Evolutionary conservation across 2,113 vertebrate genomes (phyloP).

Genomic region (Lucifuga dentata): DNA sequence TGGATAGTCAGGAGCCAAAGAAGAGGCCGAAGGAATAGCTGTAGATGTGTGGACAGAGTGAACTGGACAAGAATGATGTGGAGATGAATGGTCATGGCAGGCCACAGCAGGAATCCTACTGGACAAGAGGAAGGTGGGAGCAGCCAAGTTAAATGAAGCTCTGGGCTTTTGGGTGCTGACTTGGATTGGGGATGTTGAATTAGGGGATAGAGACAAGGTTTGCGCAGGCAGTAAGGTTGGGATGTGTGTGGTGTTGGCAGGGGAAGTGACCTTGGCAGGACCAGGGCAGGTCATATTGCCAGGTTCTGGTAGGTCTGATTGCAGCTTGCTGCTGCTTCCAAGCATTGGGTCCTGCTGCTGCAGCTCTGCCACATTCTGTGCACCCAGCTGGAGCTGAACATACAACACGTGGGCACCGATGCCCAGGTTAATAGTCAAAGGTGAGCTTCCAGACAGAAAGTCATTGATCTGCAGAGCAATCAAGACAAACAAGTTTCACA

Average conservation of each 20-base stretch:
- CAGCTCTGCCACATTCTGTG: slow-evolving; percentile 86
- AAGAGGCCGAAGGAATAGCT: not conserved
- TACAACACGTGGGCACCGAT: slow-evolving; percentile 96
- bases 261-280: slow-evolving; percentile 3
- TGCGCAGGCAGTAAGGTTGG: slow-evolving; percentile 23
- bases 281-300: slow-evolving; percentile 4
- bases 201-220: not conserved
- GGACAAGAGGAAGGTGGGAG: not conserved
- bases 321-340: not conserved
- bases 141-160: slow-evolving; percentile 12
- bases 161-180: slow-evolving; percentile 22
- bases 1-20: slow-evolving; percentile 14
- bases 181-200: slow-evolving; percentile 4
- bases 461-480: slow-evolving; percentile 58
- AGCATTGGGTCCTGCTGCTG: slow-evolving; percentile 67
- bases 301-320: not conserved
- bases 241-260: slow-evolving; percentile 14
- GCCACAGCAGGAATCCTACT: not conserved
- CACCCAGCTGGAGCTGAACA: slow-evolving; percentile 93
- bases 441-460: slow-evolving; percentile 85
- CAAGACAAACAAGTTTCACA: slow-evolving; percentile 11
- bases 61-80: slow-evolving; percentile 19
- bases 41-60: not conserved
- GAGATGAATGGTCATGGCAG: slow-evolving; percentile 4
- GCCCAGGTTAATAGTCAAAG: slow-evolving; percentile 91